A percentile compares a stretch with the other conserved stretches of the same genome.
These are phyloP conservation scores for Zalophus californianus DNA, from an alignment of 2,797 vertebrate species.

Conservation along the genomic window DNA sequence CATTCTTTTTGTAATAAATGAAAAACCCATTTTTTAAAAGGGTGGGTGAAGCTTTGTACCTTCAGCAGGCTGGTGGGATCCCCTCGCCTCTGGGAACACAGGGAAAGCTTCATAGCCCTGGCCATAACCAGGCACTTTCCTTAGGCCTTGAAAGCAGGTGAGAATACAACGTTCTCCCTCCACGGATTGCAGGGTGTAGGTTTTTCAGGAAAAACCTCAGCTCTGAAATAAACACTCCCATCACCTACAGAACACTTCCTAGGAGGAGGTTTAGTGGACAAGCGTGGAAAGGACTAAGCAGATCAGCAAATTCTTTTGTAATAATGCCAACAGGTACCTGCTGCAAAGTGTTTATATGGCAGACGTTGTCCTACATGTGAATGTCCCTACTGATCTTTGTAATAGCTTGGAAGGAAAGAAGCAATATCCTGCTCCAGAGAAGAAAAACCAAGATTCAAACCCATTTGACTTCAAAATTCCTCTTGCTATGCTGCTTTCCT, in stretches of 20 bases:
- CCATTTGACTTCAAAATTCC: not conserved
- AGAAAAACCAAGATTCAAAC: not conserved
- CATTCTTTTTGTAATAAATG: conserved; percentile 35
- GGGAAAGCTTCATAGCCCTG: not conserved
- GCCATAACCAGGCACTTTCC: not conserved
- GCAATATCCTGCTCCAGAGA: not conserved
- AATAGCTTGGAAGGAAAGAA: not conserved
- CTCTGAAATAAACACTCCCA: not conserved
- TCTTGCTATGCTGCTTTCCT: not conserved
- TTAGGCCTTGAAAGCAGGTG: not conserved
- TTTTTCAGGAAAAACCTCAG: not conserved
- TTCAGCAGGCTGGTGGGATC: not conserved
- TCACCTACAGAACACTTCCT: not conserved
- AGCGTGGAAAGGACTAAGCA: not conserved
- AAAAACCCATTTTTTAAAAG: not conserved
- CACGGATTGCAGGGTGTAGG: not conserved
- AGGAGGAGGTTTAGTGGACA: not conserved
- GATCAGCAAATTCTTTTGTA: conserved; percentile 34
- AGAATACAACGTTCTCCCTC: not conserved
- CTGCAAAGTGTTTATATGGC: not conserved
- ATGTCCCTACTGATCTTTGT: not conserved
- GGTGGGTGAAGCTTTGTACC: not conserved
- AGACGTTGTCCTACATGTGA: not conserved
- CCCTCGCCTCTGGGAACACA: not conserved
- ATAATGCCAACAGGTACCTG: not conserved